These are phyloP conservation scores for Helobdella robusta DNA, from an alignment of 2,888 invertebrate genomes.

Conservation along the genomic window DNA sequence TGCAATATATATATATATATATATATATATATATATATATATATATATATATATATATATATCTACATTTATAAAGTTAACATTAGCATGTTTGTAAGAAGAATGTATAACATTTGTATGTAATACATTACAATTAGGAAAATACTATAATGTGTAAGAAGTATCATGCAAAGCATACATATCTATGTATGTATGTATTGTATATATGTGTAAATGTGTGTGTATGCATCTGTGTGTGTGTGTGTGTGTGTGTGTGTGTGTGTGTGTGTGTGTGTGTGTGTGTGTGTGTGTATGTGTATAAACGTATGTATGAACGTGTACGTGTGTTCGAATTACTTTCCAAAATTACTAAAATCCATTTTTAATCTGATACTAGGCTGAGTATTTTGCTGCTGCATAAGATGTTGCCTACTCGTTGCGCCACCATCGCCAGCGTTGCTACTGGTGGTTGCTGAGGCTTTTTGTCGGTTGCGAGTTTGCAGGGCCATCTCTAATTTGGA, in stretches of 20 bases:
- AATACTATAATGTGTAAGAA: no score
- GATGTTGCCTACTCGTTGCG: slow-evolving; percentile 23
- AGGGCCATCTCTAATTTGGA: slow-evolving; percentile 75
- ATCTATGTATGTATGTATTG: neutral
- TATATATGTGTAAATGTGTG: neutral
- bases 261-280: slow-evolving; percentile 1
- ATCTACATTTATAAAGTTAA: no score
- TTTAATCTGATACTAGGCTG: slow-evolving; percentile 71
- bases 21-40: no score
- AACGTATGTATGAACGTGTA: neutral
- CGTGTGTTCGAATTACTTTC: slow-evolving; percentile 31
- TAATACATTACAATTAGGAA: no score
- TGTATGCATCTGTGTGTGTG: slow-evolving; percentile 1
- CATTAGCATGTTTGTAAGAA: no score
- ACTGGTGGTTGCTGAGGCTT: slow-evolving; percentile 13
- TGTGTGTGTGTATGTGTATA: neutral
- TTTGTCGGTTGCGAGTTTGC: slow-evolving; percentile 56
- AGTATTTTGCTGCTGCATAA: slow-evolving; percentile 33
- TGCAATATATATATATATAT: no score
- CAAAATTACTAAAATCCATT: slow-evolving; percentile 85
- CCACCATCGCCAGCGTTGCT: slow-evolving; percentile 29
- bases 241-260: slow-evolving; percentile 3
- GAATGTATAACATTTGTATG: no score
- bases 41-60: no score
- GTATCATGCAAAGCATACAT: no score